Evolutionary conservation across 2,888 invertebrate genomes (phyloP).

Genomic region (Philhelius pedissequus): DNA sequence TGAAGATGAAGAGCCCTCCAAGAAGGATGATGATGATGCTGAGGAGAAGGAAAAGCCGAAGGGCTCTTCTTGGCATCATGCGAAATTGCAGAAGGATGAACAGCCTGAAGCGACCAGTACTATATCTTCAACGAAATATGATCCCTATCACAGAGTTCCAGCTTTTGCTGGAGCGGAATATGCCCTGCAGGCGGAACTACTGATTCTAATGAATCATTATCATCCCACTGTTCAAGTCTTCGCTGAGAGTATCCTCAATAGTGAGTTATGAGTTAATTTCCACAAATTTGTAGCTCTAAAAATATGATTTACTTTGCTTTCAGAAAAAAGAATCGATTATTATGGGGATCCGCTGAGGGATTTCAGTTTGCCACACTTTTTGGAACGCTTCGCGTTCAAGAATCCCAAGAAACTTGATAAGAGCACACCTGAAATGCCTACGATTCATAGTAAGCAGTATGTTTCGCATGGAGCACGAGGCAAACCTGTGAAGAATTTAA

Average conservation of each 20-base stretch:
- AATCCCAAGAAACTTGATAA: constrained; percentile 87
- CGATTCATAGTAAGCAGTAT: constrained; percentile 81
- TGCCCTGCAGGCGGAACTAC: constrained; percentile 87
- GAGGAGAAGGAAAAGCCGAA: constrained; percentile 71
- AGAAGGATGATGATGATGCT: constrained; percentile 12
- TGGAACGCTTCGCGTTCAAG: constrained; percentile 97
- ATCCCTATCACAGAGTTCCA: constrained; percentile 89
- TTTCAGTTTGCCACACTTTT: constrained; percentile 92
- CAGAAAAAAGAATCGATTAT: constrained; percentile 88
- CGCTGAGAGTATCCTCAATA: constrained; percentile 87
- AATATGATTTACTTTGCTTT: background rate
- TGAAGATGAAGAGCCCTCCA: constrained; percentile 33
- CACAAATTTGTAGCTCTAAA: background rate
- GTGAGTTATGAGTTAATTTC: constrained; percentile 77
- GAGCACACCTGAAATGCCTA: constrained; percentile 78
- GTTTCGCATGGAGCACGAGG: constrained; percentile 85
- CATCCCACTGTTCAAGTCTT: constrained; percentile 96
- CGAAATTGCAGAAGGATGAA: constrained; percentile 67
- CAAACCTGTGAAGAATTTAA: constrained; percentile 86
- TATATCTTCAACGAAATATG: constrained; percentile 81
- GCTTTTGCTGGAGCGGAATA: constrained; percentile 88
- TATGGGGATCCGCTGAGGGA: constrained; percentile 96
- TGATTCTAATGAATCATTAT: constrained; percentile 85
- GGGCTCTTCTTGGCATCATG: constrained; percentile 75
- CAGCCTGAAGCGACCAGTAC: background rate